Evolutionary conservation across 2,113 vertebrate genomes (phyloP).

Genomic region (Labeo catla): DNA sequence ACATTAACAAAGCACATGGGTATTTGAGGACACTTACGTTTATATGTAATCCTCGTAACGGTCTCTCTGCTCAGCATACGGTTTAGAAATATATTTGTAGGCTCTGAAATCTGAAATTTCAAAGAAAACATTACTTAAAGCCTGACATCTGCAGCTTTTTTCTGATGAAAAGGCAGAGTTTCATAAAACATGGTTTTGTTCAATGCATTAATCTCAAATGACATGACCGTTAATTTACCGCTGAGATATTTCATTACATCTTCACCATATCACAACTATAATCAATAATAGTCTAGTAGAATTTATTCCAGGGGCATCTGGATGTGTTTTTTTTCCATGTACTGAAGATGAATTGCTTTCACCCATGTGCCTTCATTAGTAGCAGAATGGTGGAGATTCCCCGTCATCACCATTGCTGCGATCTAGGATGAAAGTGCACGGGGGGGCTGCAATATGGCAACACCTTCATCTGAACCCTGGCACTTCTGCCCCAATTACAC

Average conservation of each 20-base stretch:
- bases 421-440: not conserved
- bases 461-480: constrained; percentile 31
- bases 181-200: constrained; percentile 31
- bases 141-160: constrained; percentile 62
- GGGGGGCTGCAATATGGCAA: not conserved
- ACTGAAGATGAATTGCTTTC: constrained; percentile 34
- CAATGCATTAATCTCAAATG: constrained; percentile 24
- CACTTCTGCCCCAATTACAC: constrained; percentile 6
- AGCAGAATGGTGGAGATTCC: constrained; percentile 15
- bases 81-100: constrained; percentile 93
- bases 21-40: constrained; percentile 64
- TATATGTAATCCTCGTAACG: constrained; percentile 93
- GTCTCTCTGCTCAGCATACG: constrained; percentile 98
- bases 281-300: constrained; percentile 38
- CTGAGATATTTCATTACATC: constrained; percentile 30
- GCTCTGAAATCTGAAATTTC: constrained; percentile 86
- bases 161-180: constrained; percentile 23
- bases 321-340: not conserved
- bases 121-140: constrained; percentile 46
- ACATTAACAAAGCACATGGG: not conserved
- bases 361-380: constrained; percentile 26
- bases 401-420: not conserved
- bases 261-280: not conserved
- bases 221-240: constrained; percentile 14
- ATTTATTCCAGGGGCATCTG: constrained; percentile 35